Conservation (phyloP, 2,888 invertebrate species). For the Perithous albicinctus region DNA sequence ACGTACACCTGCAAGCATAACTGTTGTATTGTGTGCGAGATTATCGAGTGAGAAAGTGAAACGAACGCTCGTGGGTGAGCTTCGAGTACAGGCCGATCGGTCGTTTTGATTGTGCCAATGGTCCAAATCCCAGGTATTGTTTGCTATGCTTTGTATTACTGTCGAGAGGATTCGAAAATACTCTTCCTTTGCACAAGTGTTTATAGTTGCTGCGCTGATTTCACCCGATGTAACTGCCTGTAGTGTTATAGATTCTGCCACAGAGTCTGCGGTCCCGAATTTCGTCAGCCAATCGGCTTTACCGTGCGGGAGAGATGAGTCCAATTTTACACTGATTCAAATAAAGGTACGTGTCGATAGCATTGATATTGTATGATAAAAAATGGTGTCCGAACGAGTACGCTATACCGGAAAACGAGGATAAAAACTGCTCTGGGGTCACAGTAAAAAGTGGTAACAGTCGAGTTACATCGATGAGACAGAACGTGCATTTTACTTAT, state of each 20-base stretch:
- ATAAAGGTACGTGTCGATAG: background rate
- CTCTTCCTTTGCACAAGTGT: background rate
- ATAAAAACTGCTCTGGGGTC: background rate
- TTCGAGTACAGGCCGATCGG: constrained; percentile 56
- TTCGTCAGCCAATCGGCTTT: background rate
- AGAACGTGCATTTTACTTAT: background rate
- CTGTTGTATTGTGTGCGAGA: constrained; percentile 6
- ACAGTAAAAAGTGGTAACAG: background rate
- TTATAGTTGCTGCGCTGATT: background rate
- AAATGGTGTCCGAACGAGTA: background rate
- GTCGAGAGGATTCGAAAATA: constrained; percentile 7
- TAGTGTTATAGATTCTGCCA: background rate
- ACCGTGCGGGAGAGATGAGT: background rate
- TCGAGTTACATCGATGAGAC: background rate
- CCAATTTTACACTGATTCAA: background rate
- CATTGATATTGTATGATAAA: background rate
- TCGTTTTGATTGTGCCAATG: constrained; percentile 77
- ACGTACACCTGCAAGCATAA: constrained; percentile 2
- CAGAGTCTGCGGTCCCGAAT: background rate
- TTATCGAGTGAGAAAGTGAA: constrained; percentile 33
- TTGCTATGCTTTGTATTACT: constrained; percentile 74
- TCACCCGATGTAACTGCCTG: background rate
- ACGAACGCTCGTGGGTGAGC: constrained; percentile 28
- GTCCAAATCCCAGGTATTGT: constrained; percentile 76
- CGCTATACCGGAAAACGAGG: background rate